phyloP scores from a whole-genome alignment of 2,797 vertebrate species.

The Sebastes umbrosus region DNA sequence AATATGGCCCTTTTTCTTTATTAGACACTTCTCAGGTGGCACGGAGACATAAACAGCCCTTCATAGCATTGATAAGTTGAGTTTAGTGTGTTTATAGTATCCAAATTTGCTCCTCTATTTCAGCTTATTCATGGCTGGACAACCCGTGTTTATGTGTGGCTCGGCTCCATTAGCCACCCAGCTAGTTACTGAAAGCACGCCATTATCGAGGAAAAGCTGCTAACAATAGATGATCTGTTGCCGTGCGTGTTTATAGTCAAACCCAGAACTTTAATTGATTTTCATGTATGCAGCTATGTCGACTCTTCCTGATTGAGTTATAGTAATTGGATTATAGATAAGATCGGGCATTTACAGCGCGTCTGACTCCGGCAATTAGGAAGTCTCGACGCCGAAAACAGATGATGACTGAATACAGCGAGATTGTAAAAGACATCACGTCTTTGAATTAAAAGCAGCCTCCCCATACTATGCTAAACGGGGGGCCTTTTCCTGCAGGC shows the following conservation, averaged over 20 bases:
- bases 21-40: conserved; percentile 54
- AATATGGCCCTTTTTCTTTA: conserved; percentile 46
- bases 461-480: conserved; percentile 6
- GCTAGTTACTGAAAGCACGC: background rate
- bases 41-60: conserved; percentile 56
- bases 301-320: conserved; percentile 46
- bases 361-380: conserved; percentile 18
- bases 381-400: conserved; percentile 18
- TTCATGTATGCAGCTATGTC: conserved; percentile 18
- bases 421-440: conserved; percentile 3
- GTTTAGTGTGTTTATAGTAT: conserved; percentile 42
- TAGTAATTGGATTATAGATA: conserved; percentile 42
- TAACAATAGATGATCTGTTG: conserved; percentile 38
- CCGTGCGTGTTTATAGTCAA: conserved; percentile 24
- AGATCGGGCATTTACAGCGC: conserved; percentile 34
- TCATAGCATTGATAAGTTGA: background rate
- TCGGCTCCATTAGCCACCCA: conserved; percentile 32
- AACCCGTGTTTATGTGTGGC: background rate
- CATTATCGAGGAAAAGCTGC: background rate
- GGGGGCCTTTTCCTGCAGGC: conserved; percentile 1
- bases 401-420: conserved; percentile 11
- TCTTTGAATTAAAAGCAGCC: conserved; percentile 32
- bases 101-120: background rate
- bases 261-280: conserved; percentile 29
- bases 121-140: background rate